A percentile compares a stretch with the other conserved stretches of the same genome.
Evolutionary conservation across 1,140 invertebrate species (phyloP).

Genomic region (Galendromus occidentalis): DNA sequence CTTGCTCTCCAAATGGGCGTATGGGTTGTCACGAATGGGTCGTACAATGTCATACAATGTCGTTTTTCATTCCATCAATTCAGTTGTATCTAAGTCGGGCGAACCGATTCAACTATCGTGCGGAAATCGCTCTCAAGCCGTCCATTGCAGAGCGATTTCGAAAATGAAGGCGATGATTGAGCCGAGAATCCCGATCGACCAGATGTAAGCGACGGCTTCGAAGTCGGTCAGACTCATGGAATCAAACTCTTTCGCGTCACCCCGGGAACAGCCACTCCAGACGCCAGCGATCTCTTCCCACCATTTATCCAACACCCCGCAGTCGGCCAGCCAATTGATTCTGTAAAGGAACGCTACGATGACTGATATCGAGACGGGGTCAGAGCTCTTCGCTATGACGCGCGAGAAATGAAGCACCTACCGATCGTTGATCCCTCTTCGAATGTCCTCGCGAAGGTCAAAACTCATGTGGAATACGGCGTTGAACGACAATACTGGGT

Average conservation of each 20-base stretch:
- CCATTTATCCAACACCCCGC: not conserved
- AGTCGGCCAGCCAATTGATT: not conserved
- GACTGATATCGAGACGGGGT: too few species aligned
- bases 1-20: too few species aligned
- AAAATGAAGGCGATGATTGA: not conserved
- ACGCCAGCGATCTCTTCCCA: not conserved
- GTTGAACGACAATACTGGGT: not conserved
- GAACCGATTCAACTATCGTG: too few species aligned
- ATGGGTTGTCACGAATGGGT: too few species aligned
- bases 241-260: not conserved
- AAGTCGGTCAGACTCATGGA: not conserved
- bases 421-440: not conserved
- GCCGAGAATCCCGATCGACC: not conserved
- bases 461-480: not conserved
- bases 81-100: too few species aligned
- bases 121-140: too few species aligned
- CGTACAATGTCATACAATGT: too few species aligned
- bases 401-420: not conserved
- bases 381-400: too few species aligned
- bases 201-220: not conserved
- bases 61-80: too few species aligned
- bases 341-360: not conserved
- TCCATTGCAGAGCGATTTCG: not conserved
- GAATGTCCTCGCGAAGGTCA: not conserved
- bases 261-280: not conserved